Percentiles rank a stretch among this genome's conserved stretches.
phyloP scores from a whole-genome alignment of 2,797 vertebrate species.

The Rhynchotus rufescens region DNA sequence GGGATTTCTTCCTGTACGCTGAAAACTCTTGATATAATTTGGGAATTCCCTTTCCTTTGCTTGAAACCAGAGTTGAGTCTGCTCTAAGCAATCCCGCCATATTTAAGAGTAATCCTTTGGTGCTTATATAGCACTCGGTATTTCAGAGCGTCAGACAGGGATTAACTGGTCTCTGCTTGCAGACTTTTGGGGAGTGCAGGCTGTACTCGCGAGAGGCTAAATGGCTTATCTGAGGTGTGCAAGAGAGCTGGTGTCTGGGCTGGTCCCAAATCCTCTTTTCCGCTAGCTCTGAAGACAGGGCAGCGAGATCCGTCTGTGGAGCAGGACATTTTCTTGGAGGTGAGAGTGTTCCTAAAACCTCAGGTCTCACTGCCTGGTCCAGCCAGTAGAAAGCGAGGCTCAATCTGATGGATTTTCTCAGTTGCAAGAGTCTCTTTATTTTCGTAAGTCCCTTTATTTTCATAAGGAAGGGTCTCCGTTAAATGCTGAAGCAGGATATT shows the following conservation, averaged over 20 bases:
- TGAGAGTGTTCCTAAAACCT: fast-evolving
- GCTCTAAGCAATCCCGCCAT: not conserved
- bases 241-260: not conserved
- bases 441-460: too few relatives aligned
- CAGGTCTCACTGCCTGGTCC: fast-evolving
- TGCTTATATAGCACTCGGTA: fast-evolving
- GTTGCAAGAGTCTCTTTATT: not conserved
- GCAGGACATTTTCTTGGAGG: not conserved
- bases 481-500: not conserved
- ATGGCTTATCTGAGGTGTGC: not conserved
- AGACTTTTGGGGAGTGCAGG: not conserved
- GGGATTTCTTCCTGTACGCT: not conserved
- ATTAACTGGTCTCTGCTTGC: not conserved
- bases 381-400: not conserved
- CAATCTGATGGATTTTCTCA: fast-evolving
- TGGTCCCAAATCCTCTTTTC: not conserved
- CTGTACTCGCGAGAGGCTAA: not conserved
- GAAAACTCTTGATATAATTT: not conserved
- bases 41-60: not conserved
- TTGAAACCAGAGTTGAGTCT: not conserved
- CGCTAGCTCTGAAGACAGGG: not conserved
- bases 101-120: not conserved
- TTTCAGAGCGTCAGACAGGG: not conserved
- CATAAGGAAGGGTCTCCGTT: fast-evolving
- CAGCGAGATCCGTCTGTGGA: not conserved